Conservation (phyloP, 2,888 invertebrate genomes). For the Holacanthella duospinosa region DNA sequence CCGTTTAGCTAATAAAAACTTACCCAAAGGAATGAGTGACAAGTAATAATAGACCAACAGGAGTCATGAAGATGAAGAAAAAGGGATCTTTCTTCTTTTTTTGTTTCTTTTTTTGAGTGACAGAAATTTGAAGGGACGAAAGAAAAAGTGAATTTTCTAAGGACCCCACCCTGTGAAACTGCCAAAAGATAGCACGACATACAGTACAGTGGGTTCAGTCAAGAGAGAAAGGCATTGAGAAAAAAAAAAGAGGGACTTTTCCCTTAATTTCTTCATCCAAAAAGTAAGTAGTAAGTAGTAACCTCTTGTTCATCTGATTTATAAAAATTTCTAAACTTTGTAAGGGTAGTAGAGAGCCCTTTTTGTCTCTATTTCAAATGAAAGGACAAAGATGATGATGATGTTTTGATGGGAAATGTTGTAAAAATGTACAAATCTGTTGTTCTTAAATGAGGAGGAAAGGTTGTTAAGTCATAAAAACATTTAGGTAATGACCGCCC, state of each 20-base stretch:
- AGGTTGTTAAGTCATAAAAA: slow-evolving; percentile 37
- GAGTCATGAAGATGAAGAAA: neutral
- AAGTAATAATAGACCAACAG: neutral
- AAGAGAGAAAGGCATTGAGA: too few species aligned
- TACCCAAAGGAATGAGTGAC: neutral
- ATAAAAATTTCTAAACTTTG: slow-evolving; percentile 4
- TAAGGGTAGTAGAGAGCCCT: neutral
- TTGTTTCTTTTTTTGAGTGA: too few species aligned
- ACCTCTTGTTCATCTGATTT: too few species aligned
- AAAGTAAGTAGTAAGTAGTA: too few species aligned
- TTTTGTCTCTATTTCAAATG: neutral
- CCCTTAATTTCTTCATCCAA: too few species aligned
- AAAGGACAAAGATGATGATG: slow-evolving; percentile 26
- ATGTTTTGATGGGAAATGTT: slow-evolving; percentile 38
- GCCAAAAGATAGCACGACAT: neutral
- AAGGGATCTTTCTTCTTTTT: too few species aligned
- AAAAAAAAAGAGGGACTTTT: too few species aligned
- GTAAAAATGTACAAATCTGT: slow-evolving; percentile 37
- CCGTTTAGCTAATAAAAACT: neutral
- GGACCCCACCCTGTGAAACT: slow-evolving; percentile 3
- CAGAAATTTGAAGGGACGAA: neutral
- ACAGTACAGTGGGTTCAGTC: neutral
- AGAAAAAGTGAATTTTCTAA: neutral
- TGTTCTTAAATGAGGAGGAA: slow-evolving; percentile 33
- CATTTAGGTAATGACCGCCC: slow-evolving; percentile 37